Conservation (phyloP, 2,797 vertebrate species). For the Myotis myotis region DNA sequence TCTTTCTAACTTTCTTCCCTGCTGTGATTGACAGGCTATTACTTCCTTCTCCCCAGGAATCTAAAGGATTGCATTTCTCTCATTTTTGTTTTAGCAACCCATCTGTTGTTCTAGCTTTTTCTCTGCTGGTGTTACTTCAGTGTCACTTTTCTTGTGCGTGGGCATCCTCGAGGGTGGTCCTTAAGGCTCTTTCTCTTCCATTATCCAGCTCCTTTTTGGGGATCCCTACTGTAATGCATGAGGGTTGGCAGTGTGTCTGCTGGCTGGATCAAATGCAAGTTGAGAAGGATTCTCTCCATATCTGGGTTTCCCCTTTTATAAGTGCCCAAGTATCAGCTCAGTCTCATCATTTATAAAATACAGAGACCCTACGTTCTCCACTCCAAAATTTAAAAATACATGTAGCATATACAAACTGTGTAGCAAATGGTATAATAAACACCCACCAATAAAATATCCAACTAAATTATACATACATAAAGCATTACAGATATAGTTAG, state of each 20-base stretch:
- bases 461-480: background rate
- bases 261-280: background rate
- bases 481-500: background rate
- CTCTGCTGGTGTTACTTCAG: background rate
- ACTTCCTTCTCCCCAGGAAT: slow-evolving; percentile 35
- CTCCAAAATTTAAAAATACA: background rate
- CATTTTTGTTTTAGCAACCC: slow-evolving; percentile 13
- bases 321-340: background rate
- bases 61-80: slow-evolving; percentile 3
- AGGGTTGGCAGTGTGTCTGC: background rate
- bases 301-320: background rate
- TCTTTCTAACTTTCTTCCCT: background rate
- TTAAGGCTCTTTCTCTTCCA: background rate
- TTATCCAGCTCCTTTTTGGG: background rate
- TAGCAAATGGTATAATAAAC: background rate
- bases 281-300: background rate
- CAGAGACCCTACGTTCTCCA: background rate
- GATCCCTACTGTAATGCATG: background rate
- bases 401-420: background rate
- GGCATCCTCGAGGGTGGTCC: background rate
- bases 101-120: background rate
- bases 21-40: background rate
- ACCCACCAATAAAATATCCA: background rate
- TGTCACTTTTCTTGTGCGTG: background rate
- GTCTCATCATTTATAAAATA: background rate